phyloP scores from a whole-genome alignment of 2,113 vertebrate genomes.

The Phylloscopus trochilus region DNA sequence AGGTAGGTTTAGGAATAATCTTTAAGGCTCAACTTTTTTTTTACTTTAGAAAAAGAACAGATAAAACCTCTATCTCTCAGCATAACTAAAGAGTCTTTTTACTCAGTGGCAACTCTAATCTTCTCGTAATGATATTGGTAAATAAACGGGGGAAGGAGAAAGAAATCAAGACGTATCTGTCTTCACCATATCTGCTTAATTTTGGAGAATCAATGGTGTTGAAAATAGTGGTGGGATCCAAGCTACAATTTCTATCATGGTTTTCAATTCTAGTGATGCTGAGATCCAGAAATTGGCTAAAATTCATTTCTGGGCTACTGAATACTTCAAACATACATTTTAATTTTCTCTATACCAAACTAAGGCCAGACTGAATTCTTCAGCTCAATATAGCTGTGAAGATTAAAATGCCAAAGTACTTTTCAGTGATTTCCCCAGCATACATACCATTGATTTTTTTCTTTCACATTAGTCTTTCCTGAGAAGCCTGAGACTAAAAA shows the following conservation, averaged over 20 bases:
- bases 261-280: not conserved
- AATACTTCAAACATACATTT: not conserved
- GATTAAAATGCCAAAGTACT: slow-evolving; percentile 7
- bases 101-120: not conserved
- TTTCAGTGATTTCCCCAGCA: not conserved
- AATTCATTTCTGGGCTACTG: not conserved
- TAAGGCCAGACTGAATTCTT: not conserved
- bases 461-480: not conserved
- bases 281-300: not conserved
- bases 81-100: not conserved
- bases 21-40: not conserved
- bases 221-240: not conserved
- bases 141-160: not conserved
- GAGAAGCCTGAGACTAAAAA: not conserved
- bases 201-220: not conserved
- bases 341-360: not conserved
- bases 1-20: not conserved
- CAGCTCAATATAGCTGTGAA: not conserved
- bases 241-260: not conserved
- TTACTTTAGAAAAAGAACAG: not conserved
- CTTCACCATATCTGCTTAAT: not conserved
- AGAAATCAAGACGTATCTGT: not conserved
- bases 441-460: not conserved
- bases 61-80: not conserved
- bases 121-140: not conserved